Percentiles rank a stretch among this genome's conserved stretches.
Conservation (phyloP, 1,140 invertebrate species). For the Triops cancriformis region DNA sequence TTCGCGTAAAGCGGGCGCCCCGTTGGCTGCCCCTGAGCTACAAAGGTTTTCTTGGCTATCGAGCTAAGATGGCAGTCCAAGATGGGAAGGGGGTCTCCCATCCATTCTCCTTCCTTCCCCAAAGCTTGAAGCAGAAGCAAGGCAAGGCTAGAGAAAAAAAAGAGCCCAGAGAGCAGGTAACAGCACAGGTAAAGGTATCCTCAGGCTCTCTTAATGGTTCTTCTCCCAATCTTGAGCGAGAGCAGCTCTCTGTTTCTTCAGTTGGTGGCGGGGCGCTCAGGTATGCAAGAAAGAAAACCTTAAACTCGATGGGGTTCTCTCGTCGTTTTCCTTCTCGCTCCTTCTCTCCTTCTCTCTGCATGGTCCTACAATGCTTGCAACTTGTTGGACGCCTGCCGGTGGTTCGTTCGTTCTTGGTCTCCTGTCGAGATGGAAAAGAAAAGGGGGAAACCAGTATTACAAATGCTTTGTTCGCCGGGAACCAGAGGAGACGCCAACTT, state of each 20-base stretch:
- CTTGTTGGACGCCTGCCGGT: background rate
- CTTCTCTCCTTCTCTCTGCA: background rate
- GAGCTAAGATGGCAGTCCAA: background rate
- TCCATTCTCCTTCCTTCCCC: background rate
- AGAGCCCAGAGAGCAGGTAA: background rate
- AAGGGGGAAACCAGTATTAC: background rate
- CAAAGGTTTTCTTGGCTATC: background rate
- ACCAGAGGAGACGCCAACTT: background rate
- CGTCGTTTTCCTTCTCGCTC: background rate
- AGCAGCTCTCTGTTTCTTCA: background rate
- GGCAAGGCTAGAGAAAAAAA: background rate
- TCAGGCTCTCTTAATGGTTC: constrained; percentile 13
- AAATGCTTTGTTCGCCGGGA: constrained; percentile 5
- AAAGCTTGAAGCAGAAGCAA: no score
- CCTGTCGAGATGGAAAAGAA: constrained; percentile 1
- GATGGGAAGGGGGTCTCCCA: constrained; percentile 8
- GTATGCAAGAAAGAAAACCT: background rate
- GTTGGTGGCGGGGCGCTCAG: constrained; percentile 1
- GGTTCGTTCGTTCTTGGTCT: constrained; percentile 12
- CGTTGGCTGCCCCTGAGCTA: background rate
- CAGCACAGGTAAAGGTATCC: constrained; percentile 9
- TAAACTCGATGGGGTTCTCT: background rate
- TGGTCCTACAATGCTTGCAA: background rate
- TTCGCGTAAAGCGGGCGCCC: background rate
- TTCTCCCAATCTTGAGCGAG: constrained; percentile 1